Evolutionary conservation across 92 coral and sea anemone genomes (phyloP), one percentile per base, ranked within the genome.

Genomic region (Plumapathes pennacea): DNA sequence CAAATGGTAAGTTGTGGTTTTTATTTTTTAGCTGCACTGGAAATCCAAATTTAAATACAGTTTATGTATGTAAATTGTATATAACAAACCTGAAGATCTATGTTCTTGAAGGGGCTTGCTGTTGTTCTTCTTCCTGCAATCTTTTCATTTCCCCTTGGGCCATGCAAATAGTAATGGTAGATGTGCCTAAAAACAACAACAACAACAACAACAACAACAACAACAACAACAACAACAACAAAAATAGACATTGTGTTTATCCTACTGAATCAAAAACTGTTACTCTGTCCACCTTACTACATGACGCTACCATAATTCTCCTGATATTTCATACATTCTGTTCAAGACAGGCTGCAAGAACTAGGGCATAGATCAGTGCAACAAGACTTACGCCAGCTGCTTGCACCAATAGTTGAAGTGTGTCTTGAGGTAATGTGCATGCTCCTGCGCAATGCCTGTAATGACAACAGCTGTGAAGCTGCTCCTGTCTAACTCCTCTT

Each of bases 91-190:
- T 79, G 86, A 42, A 91, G 79, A 25, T 91, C 89, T 53, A 91
- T 87, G 69, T 83, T 91, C 59, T 83, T 74, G 65, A 91, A 91
- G 14, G 90, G 86, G 30, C 81, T 54, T 2, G 67, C 82, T 13
- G 77, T 52, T 25, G 41, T 28, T 36, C 65, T 51, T 49, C 80
- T 69, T 17, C 84, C 83, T 4, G 52, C 67, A 42, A 66, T 64
- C 52, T 65, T 54, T n/a, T 83, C 97, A 69, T 91, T 91, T 39
- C 97, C 97, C 33, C 83, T 76, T 15, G 97, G 97, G 2, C 97
- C 97, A 77, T 91, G 97, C 34, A 91, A 77, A 60, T 91, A 91
- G 54, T 91, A 91, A 64, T 91, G 97, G 53, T 91, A 91, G 50
- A 91, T 91, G 50, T 91, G 97, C 32, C 97, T 91, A 74, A 4